Evolutionary conservation across 1,140 invertebrate genomes (phyloP), one percentile per base, ranked within the genome.

Genomic region (Penaeus chinensis): DNA sequence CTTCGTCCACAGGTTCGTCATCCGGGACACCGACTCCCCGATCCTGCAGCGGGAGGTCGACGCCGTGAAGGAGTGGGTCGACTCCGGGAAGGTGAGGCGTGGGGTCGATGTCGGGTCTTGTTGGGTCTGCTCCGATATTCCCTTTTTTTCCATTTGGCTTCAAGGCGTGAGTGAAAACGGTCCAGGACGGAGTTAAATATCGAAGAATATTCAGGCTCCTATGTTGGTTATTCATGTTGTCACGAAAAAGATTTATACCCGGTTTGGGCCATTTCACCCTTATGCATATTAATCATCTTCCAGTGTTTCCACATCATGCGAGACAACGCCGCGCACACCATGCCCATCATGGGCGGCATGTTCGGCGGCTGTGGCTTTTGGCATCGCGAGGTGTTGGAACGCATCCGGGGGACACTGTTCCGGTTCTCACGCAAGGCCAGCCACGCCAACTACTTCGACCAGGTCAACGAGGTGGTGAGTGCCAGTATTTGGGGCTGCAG

Each of bases 291-390:
- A 22, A 19, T n/a, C 32, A 2, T 54, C 54, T 54, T 65, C 0
- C 71, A 87, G 86, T 87, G 86, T 27, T 87, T 82, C n/a, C 88
- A 89, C 78, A 54, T 86, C 60, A 89, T 89, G 88, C 82, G 88
- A 13, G 88, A 89, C 83, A 86, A 76, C 71, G 74, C 77, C 18
- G 62, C 54, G 27, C 88, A 89, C 65, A 66, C 62, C 62, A 27
- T 82, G 22, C 78, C 62, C 5, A 85, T 89, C 20, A 85, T 89
- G 88, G 88, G 54, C 2, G 88, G 88, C 11, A 22, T 85, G 62
- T 89, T 82, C 82, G 88, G 88, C 7, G 88, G 88, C 27, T 89
- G 88, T 32, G 76, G 63, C 24, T 63, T 22, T 37, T 89, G 80
- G 80, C 71, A 87, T 42, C 61, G 61, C 8, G 37, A 81, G 3